Base-by-base conservation (phyloP, 2,888 invertebrate species). In the Drosophila engyochracea region DNA sequence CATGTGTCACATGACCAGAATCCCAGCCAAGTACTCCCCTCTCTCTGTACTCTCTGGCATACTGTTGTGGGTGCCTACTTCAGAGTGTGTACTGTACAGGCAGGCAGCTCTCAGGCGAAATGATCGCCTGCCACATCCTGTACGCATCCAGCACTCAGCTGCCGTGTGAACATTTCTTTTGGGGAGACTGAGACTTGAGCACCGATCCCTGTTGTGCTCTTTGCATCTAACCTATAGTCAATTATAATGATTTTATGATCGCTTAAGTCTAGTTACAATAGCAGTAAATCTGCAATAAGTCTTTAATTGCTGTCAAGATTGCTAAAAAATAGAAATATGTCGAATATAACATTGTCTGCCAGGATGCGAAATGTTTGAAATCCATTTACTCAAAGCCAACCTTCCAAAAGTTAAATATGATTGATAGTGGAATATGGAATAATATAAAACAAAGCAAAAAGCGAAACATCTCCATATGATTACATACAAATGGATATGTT, bases 1-100 rank as follows among this genome's bases (percentile, higher is more conserved):
- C 76, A 79, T 82, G 72, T 82, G 80, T 65, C 81, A 63, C 54
- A 69, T 74, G 55, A 63, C 47, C 77, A 69, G 41, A 62, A 47
- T 59, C 47, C 35, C 33, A 25, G 51, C 52, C 37, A 53, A 37
- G n/a, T 28, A 22, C n/a, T 30, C 28, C 25, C 47, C 47, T 16
- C 7, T 25, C 47, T 9, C 16, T 16, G 14, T 2, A 12, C 44
- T 22, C 44, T n/a, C 39, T 35, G 33, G 33, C 33, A 35, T 14
- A 12, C n/a, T 22, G 30, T 22, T 28, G 30, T 35, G 31, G 25
- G 28, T 64, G 60, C n/a, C 41, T 44, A 33, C 28, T 31, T 31
- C n/a, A 30, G 47, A 28, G 33, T 57, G 49, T 70, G 31, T 37
- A 70, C 49, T 68, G 70, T 70, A 44, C 72, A 31, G 39, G 10